Percentiles rank a stretch among this genome's conserved stretches.
Conservation (phyloP, 2,888 invertebrate species). For the Ormyrus thymus region DNA sequence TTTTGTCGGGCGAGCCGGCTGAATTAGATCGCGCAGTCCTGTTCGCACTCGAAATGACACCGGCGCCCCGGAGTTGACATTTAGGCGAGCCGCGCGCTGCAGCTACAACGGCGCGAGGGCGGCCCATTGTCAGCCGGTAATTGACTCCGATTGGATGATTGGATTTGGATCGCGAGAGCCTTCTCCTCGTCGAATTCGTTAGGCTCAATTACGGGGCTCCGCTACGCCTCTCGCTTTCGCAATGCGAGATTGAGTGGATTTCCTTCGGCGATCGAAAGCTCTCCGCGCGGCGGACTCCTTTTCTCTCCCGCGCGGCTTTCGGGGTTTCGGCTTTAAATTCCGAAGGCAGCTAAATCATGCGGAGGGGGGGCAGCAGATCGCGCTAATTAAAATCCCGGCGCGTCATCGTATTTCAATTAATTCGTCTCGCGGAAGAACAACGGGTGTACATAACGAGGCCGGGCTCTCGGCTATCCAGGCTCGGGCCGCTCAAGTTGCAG, state of each 20-base stretch:
- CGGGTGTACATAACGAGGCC: constrained; percentile 38
- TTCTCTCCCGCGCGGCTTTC: not conserved
- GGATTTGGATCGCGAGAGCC: constrained; percentile 69
- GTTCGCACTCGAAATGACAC: constrained; percentile 74
- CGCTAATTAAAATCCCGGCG: constrained; percentile 48
- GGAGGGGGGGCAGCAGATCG: not conserved
- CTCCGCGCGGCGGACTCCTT: not conserved
- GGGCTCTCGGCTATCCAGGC: constrained; percentile 22
- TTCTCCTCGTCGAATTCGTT: constrained; percentile 69
- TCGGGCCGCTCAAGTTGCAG: constrained; percentile 50
- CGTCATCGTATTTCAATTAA: constrained; percentile 54
- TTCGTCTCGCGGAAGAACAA: constrained; percentile 23
- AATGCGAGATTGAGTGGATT: not conserved
- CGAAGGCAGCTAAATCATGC: not conserved
- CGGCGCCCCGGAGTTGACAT: constrained; percentile 70
- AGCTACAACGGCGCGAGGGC: not conserved
- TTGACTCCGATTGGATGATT: constrained; percentile 75
- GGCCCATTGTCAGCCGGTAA: constrained; percentile 70
- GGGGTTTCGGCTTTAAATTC: constrained; percentile 1
- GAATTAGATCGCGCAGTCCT: constrained; percentile 74
- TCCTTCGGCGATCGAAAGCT: constrained; percentile 1
- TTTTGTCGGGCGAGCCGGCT: constrained; percentile 67
- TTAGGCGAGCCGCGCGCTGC: constrained; percentile 62
- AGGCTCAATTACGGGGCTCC: constrained; percentile 68
- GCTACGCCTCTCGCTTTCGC: constrained; percentile 3